phyloP scores from a whole-genome alignment of 2,888 invertebrate species.

The Vanessa cardui region DNA sequence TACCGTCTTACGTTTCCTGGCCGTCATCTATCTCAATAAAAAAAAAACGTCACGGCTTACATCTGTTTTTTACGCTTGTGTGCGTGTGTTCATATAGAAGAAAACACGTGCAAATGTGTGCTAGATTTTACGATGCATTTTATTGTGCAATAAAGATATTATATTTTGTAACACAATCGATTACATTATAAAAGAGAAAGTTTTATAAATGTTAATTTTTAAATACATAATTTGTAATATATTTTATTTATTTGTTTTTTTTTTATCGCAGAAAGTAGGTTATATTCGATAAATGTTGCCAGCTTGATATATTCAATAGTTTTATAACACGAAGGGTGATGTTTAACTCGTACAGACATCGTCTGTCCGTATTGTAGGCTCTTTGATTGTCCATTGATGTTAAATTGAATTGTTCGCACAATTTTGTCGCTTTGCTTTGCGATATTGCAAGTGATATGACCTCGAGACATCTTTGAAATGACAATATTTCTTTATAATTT shows the following conservation, averaged over 20 bases:
- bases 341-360: background rate
- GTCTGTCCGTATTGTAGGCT: background rate
- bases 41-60: background rate
- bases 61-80: background rate
- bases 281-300: too few relatives aligned
- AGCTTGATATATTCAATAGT: too few relatives aligned
- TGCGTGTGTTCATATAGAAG: background rate
- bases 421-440: conserved; percentile 6
- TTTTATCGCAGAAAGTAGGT: too few relatives aligned
- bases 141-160: background rate
- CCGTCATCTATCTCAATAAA: conserved; percentile 3
- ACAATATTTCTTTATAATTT: background rate
- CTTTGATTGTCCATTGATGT: background rate
- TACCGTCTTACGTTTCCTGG: background rate
- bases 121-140: background rate
- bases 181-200: background rate
- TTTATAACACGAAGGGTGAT: too few relatives aligned
- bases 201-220: background rate
- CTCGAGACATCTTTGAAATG: conserved; percentile 1
- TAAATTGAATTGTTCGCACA: background rate
- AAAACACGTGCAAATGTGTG: background rate
- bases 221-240: too few relatives aligned
- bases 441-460: conserved; percentile 6
- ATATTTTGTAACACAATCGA: background rate
- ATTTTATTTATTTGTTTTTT: too few relatives aligned